A percentile compares a stretch with the other conserved stretches of the same genome.
Evolutionary conservation across 2,113 vertebrate genomes (phyloP).

Genomic region (Synchiropus splendidus): DNA sequence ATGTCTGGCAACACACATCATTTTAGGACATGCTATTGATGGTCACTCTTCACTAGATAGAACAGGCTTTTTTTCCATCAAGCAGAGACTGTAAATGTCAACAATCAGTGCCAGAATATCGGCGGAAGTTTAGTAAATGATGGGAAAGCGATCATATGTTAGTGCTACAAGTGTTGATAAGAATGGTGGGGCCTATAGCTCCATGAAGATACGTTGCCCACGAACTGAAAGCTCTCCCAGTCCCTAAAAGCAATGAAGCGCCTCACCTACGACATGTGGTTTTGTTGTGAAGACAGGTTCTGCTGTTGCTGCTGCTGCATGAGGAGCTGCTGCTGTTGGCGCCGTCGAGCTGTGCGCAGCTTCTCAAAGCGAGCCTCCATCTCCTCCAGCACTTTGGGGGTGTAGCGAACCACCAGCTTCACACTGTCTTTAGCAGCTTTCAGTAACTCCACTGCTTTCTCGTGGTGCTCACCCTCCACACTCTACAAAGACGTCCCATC

Average conservation of each 20-base stretch:
- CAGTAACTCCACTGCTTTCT: conserved; percentile 93
- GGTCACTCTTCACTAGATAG: no score
- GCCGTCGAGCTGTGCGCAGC: conserved; percentile 86
- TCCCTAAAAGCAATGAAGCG: conserved; percentile 66
- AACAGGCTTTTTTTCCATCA: no score
- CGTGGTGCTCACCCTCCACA: conserved; percentile 95
- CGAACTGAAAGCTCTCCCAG: no score
- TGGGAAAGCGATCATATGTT: no score
- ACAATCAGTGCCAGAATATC: no score
- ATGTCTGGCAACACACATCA: no score
- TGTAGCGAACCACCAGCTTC: conserved; percentile 97
- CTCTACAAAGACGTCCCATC: conserved; percentile 64
- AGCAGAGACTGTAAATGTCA: no score
- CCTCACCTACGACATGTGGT: conserved; percentile 98
- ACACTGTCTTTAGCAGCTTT: conserved; percentile 95
- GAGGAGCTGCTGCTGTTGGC: conserved; percentile 90
- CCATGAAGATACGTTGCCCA: no score
- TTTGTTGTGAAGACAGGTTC: conserved; percentile 80
- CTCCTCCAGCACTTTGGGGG: conserved; percentile 96
- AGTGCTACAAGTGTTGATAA: no score
- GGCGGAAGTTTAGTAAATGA: no score
- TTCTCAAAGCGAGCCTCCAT: conserved; percentile 99
- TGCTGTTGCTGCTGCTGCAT: conserved; percentile 86
- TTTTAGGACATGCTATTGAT: no score
- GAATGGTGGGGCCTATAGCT: no score